Base-by-base conservation (phyloP, 1,140 invertebrate species). In the Mizuhopecten yessoensis region DNA sequence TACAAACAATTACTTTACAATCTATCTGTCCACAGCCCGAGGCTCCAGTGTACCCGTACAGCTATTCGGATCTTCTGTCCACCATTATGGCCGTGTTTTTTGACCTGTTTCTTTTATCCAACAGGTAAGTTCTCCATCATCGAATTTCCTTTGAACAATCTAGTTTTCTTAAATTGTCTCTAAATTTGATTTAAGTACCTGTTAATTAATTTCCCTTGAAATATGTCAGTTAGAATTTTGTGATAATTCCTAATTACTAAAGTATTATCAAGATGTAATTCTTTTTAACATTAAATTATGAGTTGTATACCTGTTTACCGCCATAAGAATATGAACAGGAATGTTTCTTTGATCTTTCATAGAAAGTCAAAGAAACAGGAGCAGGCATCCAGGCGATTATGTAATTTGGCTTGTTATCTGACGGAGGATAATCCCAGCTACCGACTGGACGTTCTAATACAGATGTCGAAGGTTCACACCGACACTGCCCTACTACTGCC, bases 41-140 rank as follows among this genome's bases (percentile, higher is more conserved):
- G n/a, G n/a, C 57, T 29, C 57, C 57, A n/a, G n/a, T 20, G 11
- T 86, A 89, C 29, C 29, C 20, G 10, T 90, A 87, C 39, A 86
- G n/a, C n/a, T 93, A 93, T 87, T 87, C 57, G 34, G 88, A 92
- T 49, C 87, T 91, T 7, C 34, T 93, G 34, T 87, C 93, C 0
- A 87, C 91, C 11, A 45, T 92, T 3, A 39, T 88, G 20, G 92
- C 93, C 1, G 33, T 91, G n/a, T 93, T 90, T 34, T 33, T 91
- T 23, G 93, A 93, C 39, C 49, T 93, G 9, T 90, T 33, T 34
- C 34, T 36, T 34, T 33, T 89, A 23, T 34, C 49, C 23, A 89
- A 90, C 10, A 92, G 90, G 93, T 93, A 86, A 39, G 88, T 88
- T 33, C 75, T 88, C 23, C 49, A 34, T 34, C 29, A 89, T n/a